Base-by-base conservation (phyloP, 2,888 invertebrate species). In the Furcula furcula region DNA sequence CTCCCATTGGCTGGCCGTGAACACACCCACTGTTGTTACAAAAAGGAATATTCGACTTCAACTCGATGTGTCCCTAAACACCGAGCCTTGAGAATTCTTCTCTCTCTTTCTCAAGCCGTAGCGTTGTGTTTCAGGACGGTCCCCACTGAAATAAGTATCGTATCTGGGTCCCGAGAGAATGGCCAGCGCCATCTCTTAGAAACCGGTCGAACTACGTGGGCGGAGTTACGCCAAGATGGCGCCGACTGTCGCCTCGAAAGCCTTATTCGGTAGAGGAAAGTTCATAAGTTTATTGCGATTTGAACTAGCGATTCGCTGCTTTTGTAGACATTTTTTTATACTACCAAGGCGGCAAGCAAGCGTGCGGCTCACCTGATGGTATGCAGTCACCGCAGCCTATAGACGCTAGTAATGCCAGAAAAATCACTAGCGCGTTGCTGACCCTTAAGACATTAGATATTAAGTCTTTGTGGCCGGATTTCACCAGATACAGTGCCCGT, bases 41-140 rank as follows among this genome's bases (percentile, higher is more conserved):
- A 82, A 82, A 86, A 84, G 73, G 79, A 81, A 76, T 52, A 65
- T 64, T 68, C 62, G 60, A 60, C 54, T 51, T 52, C 40, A 51
- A 40, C 49, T 37, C 31, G 60, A 49, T 55, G 36, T 49, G 67
- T 79, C 77, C 77, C 77, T 59, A 62, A 69, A 73, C 61, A 64
- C 60, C 46, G 82, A 83, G 77, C 80, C 84, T 84, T 84, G 86
- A 87, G 87, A 88, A 81, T 80, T 84, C 56, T 51, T 78, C 84
- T 79, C 72, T 88, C 87, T 78, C 86, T 86, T 84, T 87, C 88
- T 85, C 65, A 70, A 73, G 69, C 44, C 42, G 42, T 37, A 57
- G 45, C 42, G 75, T 68, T 69, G 60, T 65, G 50, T 77, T 87
- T 83, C 74, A 82, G 84, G 87, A 86, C 85, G 86, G 85, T 75